Evolutionary conservation across 2,888 invertebrate species (phyloP).

Genomic region (Serrognathus titanus): DNA sequence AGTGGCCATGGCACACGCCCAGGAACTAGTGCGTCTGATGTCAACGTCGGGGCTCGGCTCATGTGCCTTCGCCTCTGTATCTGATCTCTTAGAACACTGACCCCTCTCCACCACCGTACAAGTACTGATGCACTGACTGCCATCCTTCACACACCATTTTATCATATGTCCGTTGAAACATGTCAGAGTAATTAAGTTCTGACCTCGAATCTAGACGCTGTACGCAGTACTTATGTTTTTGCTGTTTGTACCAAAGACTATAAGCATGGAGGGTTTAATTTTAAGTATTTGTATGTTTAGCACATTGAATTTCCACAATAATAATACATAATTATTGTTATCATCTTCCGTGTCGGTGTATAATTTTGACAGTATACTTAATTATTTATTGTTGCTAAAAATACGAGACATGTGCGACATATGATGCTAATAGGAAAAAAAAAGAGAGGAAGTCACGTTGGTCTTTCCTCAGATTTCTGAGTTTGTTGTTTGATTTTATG

Average conservation of each 20-base stretch:
- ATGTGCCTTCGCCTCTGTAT: conserved; percentile 91
- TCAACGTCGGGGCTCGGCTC: conserved; percentile 85
- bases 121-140: conserved; percentile 29
- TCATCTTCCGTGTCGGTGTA: neutral
- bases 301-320: neutral
- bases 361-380: no score
- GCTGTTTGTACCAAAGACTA: neutral
- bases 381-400: no score
- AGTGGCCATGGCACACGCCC: conserved; percentile 86
- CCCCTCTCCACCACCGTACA: conserved; percentile 24
- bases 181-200: neutral
- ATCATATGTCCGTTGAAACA: conserved; percentile 6
- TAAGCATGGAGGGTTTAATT: no score
- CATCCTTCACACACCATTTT: conserved; percentile 12
- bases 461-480: conserved; percentile 13
- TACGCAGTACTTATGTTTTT: neutral
- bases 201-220: no score
- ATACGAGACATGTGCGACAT: no score
- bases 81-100: conserved; percentile 57
- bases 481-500: conserved; percentile 15
- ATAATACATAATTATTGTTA: conserved; percentile 3
- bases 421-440: neutral
- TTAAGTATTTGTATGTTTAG: neutral
- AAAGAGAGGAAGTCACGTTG: conserved; percentile 15
- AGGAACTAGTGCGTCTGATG: conserved; percentile 86